Evolutionary conservation across 2,888 invertebrate species (phyloP).

Genomic region (Macrophya annulata): DNA sequence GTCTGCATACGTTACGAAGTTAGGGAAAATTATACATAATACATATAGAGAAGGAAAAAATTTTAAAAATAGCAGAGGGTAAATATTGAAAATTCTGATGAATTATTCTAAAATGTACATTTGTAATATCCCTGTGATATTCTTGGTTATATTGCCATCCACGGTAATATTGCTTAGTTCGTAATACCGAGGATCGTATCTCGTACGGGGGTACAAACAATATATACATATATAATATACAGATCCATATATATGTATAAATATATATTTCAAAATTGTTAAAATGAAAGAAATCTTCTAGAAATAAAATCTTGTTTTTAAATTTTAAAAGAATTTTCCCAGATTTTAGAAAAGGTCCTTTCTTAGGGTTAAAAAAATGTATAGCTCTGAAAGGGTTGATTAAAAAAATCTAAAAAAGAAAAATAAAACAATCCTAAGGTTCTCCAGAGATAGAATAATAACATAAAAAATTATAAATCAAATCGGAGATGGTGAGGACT

Average conservation of each 20-base stretch:
- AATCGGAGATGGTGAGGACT: no score
- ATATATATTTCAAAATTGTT: not conserved
- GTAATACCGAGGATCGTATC: constrained; percentile 1
- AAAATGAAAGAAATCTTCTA: not conserved
- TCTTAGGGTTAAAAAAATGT: no score
- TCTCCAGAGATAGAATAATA: not conserved
- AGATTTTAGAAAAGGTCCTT: no score
- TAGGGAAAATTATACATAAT: not conserved
- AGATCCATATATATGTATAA: no score
- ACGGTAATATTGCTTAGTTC: constrained; percentile 13
- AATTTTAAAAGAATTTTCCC: no score
- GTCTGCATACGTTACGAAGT: not conserved
- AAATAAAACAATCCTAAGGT: no score
- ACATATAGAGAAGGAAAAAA: not conserved
- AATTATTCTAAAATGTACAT: not conserved
- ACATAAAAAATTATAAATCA: not conserved
- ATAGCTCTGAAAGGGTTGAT: no score
- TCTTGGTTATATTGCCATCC: constrained; percentile 9
- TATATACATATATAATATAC: no score
- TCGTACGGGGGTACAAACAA: not conserved
- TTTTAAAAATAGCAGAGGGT: not conserved
- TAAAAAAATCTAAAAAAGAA: no score
- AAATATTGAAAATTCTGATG: constrained; percentile 18
- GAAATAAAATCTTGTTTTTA: no score
- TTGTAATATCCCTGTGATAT: constrained; percentile 28